Base-by-base conservation (phyloP, 2,888 invertebrate species). In the Emmelina monodactyla region DNA sequence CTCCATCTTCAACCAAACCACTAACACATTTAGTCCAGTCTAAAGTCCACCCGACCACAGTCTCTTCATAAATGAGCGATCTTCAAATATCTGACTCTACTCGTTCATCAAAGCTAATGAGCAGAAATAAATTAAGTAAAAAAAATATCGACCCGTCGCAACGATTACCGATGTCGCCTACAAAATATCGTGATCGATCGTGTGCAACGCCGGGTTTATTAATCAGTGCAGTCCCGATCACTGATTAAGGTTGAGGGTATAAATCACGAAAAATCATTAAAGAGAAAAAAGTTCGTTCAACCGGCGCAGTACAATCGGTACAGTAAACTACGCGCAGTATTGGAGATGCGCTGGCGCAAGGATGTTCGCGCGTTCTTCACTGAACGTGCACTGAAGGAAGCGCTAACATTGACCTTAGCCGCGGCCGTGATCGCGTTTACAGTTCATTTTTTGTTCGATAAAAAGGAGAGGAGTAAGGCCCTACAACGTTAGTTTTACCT, bases 1-100 rank as follows among this genome's bases (percentile, higher is more conserved):
- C 83, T 96, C 95, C 95, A 96, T 95, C 39, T 53, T 55, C 35
- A 19, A 19, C 19, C 19, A 19, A 19, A 19, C 25, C 25, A 25
- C n/a, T 25, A 9, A 9, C n/a, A 25, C 25, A 25, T n/a, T 25
- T 25, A 47, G 47, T 47, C 43, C 45, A 45, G 32, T 38, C 45
- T 47, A 50, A 22, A 45, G 41, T 40, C 41, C 32, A 39, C 48
- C 49, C 57, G 59, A 53, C 50, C 55, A 61, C 57, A 53, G 49
- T 53, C 43, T 14, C 39, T 52, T 54, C 58, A 58, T 55, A 58
- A 54, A 61, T 58, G 52, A 62, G 50, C 59, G 57, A 55, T 58
- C 57, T 54, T 50, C 43, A 51, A 55, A 62, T 60, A 58, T 58
- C 53, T 51, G 54, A 54, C 54, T 51, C 46, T 46, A 50, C 61